phyloP scores from a whole-genome alignment of 2,113 vertebrate species.

The Amphiprion percula region DNA sequence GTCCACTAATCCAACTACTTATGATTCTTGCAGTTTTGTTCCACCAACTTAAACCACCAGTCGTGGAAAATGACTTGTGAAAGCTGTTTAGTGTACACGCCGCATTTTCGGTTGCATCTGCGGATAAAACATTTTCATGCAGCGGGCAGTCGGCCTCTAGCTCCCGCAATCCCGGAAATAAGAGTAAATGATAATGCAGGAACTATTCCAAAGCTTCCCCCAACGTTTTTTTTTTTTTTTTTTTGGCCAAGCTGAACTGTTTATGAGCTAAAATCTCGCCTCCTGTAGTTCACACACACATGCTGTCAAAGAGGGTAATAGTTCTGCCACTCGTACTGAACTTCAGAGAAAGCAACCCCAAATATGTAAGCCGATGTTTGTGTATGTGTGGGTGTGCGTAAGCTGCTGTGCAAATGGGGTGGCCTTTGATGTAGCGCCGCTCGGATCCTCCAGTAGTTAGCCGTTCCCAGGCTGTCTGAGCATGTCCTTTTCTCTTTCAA shows the following conservation, averaged over 20 bases:
- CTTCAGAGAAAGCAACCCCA: constrained; percentile 76
- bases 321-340: constrained; percentile 75
- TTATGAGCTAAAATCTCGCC: constrained; percentile 57
- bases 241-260: constrained; percentile 25
- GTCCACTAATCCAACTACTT: constrained; percentile 68
- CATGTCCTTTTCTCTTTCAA: constrained; percentile 74
- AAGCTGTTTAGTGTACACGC: constrained; percentile 44
- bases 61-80: constrained; percentile 47
- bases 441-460: constrained; percentile 69
- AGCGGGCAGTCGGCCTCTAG: neutral
- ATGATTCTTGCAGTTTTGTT: constrained; percentile 55
- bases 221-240: neutral
- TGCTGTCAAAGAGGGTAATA: constrained; percentile 69
- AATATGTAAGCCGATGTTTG: constrained; percentile 79
- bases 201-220: constrained; percentile 7
- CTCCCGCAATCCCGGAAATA: constrained; percentile 7
- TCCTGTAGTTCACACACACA: constrained; percentile 49
- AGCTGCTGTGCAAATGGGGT: constrained; percentile 76
- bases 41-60: constrained; percentile 57
- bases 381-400: constrained; percentile 81
- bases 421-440: constrained; percentile 78
- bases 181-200: constrained; percentile 21
- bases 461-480: constrained; percentile 79
- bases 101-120: constrained; percentile 21
- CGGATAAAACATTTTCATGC: constrained; percentile 21